Percentiles rank a stretch among this genome's conserved stretches.
phyloP scores from a whole-genome alignment of 35 echinoderm and acorn worm genomes.

The Apostichopus japonicus region DNA sequence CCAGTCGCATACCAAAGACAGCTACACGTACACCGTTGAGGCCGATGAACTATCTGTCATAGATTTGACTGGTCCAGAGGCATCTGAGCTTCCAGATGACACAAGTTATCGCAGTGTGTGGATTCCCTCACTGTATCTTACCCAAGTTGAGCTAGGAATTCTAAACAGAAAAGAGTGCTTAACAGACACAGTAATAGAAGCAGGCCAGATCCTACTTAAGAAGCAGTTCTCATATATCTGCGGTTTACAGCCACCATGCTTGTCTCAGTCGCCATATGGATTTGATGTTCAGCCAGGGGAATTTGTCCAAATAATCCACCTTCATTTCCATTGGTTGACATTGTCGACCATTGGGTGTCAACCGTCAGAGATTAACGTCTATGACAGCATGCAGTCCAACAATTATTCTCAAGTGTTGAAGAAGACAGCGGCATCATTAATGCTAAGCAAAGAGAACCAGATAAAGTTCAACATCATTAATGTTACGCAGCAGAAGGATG shows the following conservation, averaged over 20 bases:
- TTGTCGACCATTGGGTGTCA: neutral
- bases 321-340: neutral
- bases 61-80: neutral
- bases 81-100: neutral
- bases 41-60: neutral
- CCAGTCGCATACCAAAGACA: neutral
- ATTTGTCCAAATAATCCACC: neutral
- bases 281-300: neutral
- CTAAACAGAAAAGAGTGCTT: neutral
- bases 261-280: neutral
- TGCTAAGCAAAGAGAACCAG: neutral
- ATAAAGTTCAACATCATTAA: neutral
- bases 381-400: neutral
- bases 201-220: slow-evolving; percentile 17
- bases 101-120: neutral
- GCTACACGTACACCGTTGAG: neutral
- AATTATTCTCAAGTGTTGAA: neutral
- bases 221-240: neutral
- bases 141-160: neutral
- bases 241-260: neutral
- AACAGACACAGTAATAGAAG: slow-evolving; percentile 22
- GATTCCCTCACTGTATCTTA: neutral
- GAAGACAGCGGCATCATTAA: neutral
- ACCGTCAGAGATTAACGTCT: neutral
- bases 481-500: neutral